These are phyloP conservation scores for Cecropterus lyciades DNA, from an alignment of 1,140 invertebrate species.

Conservation along the genomic window DNA sequence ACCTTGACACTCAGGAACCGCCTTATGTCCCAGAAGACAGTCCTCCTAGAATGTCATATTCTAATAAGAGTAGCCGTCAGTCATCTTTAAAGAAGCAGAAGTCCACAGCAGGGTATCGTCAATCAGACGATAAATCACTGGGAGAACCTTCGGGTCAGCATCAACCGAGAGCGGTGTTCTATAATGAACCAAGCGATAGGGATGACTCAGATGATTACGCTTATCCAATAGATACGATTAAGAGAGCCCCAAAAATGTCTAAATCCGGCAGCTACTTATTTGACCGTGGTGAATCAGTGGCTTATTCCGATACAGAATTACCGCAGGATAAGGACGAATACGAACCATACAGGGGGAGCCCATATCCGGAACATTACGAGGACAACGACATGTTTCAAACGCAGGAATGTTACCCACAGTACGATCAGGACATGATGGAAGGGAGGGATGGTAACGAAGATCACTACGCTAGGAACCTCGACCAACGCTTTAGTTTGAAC, in stretches of 20 bases:
- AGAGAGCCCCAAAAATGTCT: slow-evolving; percentile 76
- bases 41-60: slow-evolving; percentile 72
- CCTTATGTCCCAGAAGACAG: slow-evolving; percentile 72
- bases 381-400: slow-evolving; percentile 80
- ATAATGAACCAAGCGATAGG: slow-evolving; percentile 72
- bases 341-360: slow-evolving; percentile 72
- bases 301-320: slow-evolving; percentile 77
- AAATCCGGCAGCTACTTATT: slow-evolving; percentile 76
- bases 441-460: slow-evolving; percentile 51
- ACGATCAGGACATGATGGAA: slow-evolving; percentile 66
- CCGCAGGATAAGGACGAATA: slow-evolving; percentile 76
- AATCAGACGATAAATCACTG: slow-evolving; percentile 60
- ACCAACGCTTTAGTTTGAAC: slow-evolving; percentile 76
- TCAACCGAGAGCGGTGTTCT: slow-evolving; percentile 58
- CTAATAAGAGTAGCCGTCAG: slow-evolving; percentile 75
- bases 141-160: slow-evolving; percentile 67
- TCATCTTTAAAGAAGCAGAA: slow-evolving; percentile 72
- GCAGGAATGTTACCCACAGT: slow-evolving; percentile 82
- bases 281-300: slow-evolving; percentile 73
- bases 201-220: slow-evolving; percentile 81
- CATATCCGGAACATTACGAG: slow-evolving; percentile 79
- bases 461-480: slow-evolving; percentile 66
- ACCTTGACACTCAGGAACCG: slow-evolving; percentile 79
- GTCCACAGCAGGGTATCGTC: slow-evolving; percentile 56
- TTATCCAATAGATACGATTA: slow-evolving; percentile 81